Evolutionary conservation across 2,888 invertebrate species (phyloP), one percentile per base, ranked within the genome.

Genomic region (Toxonevra muliebris): DNA sequence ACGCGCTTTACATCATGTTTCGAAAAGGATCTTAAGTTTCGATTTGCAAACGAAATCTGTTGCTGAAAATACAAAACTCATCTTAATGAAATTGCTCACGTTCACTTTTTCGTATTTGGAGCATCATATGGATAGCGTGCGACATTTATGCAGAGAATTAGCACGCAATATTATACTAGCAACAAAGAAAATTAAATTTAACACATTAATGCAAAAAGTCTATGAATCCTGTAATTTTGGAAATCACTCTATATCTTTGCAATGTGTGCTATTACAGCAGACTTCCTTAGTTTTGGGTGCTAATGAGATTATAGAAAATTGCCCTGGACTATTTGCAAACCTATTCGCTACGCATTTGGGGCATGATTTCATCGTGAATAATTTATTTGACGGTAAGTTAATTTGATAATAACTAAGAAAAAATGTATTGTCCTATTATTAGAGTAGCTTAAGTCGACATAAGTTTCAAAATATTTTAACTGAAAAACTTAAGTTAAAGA

Each of bases 71-170:
- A 80, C 84, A 19, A 76, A 79, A 50, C 72, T 75, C 75, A 82
- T 86, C 30, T 60, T 84, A 81, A 69, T 75, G 17, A 74, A 74
- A 10, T 61, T 85, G 41, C 64, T 81, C 30, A 79, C 82, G 20
- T 90, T 88, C 79, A 84, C 88, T 20, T 88, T 89, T 87, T 80
- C 86, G 0, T 88, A 90, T 75, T 82, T 91, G 57, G 90, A 91
- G 60, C 90, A 90, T 82, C 87, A 87, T 76, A 87, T 90, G 80
- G 92, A 92, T 77, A 88, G 89, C 72, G 90, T 92, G 30, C 82
- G 90, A 1, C 89, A 90, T 76, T 82, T 90, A 61, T 84, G 89
- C 0, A 87, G 87, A 20, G 87, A 88, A 70, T 81, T 88, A 30
- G 80, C 88, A 67, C 81, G 80, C 3, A 86, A 87, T 75, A 75